Percentiles rank a stretch among this genome's conserved stretches.
Evolutionary conservation across 1,140 invertebrate genomes (phyloP).

Genomic region (Eurosta solidaginis): DNA sequence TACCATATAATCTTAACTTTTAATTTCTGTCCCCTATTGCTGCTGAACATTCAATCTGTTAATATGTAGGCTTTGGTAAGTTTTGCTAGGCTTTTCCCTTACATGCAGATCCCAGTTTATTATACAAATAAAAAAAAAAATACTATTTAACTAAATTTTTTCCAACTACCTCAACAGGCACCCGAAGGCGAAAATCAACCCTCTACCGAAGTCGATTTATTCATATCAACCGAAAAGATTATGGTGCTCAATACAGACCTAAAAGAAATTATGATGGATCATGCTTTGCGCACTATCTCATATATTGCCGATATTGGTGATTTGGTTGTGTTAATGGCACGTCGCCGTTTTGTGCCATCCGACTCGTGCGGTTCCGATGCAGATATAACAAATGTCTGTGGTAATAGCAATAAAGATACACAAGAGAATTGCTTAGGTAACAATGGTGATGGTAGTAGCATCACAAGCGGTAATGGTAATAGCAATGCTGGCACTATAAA

Average conservation of each 20-base stretch:
- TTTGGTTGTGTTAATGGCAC: slow-evolving; percentile 96
- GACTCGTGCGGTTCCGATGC: slow-evolving; percentile 33
- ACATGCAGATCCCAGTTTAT: no score
- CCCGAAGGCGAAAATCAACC: slow-evolving; percentile 99
- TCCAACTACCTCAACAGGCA: slow-evolving; percentile 69
- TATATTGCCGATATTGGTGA: slow-evolving; percentile 99
- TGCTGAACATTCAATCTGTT: slow-evolving; percentile 35
- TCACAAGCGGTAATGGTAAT: background rate
- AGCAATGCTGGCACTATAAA: slow-evolving; percentile 4
- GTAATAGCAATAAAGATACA: slow-evolving; percentile 32
- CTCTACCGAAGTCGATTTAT: slow-evolving; percentile 98
- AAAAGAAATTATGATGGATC: slow-evolving; percentile 99
- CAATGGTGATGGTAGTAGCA: background rate
- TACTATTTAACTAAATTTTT: background rate
- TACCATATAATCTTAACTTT: slow-evolving; percentile 29
- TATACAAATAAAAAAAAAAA: background rate
- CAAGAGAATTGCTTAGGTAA: slow-evolving; percentile 34
- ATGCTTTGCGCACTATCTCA: slow-evolving; percentile 95
- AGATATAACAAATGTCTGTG: slow-evolving; percentile 28
- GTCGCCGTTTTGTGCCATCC: slow-evolving; percentile 82
- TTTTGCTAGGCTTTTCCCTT: slow-evolving; percentile 27
- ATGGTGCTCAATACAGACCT: slow-evolving; percentile 99
- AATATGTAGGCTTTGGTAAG: slow-evolving; percentile 52
- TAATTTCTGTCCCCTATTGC: slow-evolving; percentile 40
- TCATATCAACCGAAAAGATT: slow-evolving; percentile 99